Base-by-base conservation (phyloP, 1,140 invertebrate genomes). In the Notospermus geniculatus region DNA sequence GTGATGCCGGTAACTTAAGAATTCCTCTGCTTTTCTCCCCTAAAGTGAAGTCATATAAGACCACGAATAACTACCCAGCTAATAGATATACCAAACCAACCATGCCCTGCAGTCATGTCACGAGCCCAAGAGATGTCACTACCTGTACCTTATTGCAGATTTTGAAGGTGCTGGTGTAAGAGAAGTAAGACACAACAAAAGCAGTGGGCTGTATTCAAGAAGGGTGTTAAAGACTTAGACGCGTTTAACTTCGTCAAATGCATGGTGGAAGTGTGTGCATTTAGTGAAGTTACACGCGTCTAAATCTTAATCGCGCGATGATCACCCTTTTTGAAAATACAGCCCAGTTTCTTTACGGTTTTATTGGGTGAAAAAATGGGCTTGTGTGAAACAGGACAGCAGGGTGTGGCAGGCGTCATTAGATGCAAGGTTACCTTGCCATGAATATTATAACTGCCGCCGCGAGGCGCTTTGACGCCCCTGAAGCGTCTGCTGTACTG, bases 371-470 rank as follows among this genome's bases (percentile, higher is more conserved):
- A 7, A 15, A 36, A 4, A 36, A 4, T 36, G 5, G 32, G 4
- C 5, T 7, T 36, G 32, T 15, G 32, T 36, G 15, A 36, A 15
- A 36, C 32, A 36, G 15, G 32, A 15, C 32, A 36, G 32, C 32
- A 36, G 32, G 15, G 32, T 15, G 4, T 36, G n/a, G 32, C 32
- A 36, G 15, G 15, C 15, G 15, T 36, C 32, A 7, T 36, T 4
- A 15, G 15, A 36, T 36, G 32, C 15, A 7, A 4, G 32, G 32
- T 62, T 59, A 65, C 64, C 29, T 36, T 65, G 30, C 32, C 53
- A 22, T 53, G 27, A 46, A 53, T 25, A 76, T 93, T 93, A 69
- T 92, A 94, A 77, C 88, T 91, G 2, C 85, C 85, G 36, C 87
- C 89, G 67, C 85, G 85, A 19, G 88, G 85, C 2, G 87, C 88